Conservation (phyloP, 2,888 invertebrate species). For the Leucophenga maculata region DNA sequence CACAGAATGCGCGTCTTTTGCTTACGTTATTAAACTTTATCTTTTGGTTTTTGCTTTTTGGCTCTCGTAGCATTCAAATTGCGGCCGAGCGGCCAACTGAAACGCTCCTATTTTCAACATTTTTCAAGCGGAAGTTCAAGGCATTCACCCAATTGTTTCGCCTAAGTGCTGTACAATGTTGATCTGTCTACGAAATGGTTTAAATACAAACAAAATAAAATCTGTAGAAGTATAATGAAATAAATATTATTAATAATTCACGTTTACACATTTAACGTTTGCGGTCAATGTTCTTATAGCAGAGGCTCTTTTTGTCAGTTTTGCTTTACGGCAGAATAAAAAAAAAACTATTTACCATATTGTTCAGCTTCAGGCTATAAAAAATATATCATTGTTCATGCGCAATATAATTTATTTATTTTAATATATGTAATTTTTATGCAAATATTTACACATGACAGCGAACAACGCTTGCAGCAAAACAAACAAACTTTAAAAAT, state of each 20-base stretch:
- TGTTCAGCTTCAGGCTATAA: background rate
- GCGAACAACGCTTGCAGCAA: constrained; percentile 2
- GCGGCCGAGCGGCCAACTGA: constrained; percentile 25
- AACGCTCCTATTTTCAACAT: constrained; percentile 49
- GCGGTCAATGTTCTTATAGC: constrained; percentile 48
- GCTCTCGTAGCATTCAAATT: constrained; percentile 25
- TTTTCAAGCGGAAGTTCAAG: constrained; percentile 69
- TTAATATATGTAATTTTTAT: constrained; percentile 50
- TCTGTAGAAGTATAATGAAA: constrained; percentile 21
- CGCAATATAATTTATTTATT: background rate
- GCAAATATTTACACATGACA: constrained; percentile 54
- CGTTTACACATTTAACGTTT: constrained; percentile 48
- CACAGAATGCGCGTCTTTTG: constrained; percentile 44
- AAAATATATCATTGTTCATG: background rate
- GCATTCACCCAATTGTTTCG: constrained; percentile 69
- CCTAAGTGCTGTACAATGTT: constrained; percentile 61
- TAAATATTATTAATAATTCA: constrained; percentile 54
- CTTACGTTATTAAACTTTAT: constrained; percentile 23
- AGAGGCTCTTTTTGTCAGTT: background rate
- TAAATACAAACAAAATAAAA: constrained; percentile 31
- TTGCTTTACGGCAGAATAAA: no score
- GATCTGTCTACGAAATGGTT: constrained; percentile 23
- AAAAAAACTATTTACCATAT: no score
- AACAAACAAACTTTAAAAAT: constrained; percentile 3
- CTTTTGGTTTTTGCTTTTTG: constrained; percentile 53